phyloP scores from a whole-genome alignment of 2,888 invertebrate species.

The Heterodera filipjevi region DNA sequence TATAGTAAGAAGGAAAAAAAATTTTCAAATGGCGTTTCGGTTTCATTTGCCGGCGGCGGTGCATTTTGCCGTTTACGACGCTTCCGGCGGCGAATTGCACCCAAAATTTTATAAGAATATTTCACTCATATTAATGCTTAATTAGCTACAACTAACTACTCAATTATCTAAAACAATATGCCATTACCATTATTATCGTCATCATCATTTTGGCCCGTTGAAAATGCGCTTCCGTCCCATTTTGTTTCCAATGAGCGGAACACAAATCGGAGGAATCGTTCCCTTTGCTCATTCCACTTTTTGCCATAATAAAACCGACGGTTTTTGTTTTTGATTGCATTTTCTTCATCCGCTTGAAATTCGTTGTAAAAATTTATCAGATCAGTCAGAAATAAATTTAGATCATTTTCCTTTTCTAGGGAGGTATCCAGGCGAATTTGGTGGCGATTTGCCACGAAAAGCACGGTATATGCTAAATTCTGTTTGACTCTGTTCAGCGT shows the following conservation, averaged over 20 bases:
- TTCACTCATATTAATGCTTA: too few relatives aligned
- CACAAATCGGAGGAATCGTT: not conserved
- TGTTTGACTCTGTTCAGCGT: not conserved
- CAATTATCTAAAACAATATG: not conserved
- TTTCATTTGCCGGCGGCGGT: too few relatives aligned
- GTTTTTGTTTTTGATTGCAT: not conserved
- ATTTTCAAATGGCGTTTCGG: too few relatives aligned
- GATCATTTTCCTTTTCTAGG: not conserved
- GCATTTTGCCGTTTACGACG: not conserved
- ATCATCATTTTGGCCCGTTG: not conserved
- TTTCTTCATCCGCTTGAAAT: not conserved
- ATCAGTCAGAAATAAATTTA: not conserved
- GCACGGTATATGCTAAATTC: not conserved
- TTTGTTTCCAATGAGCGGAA: not conserved
- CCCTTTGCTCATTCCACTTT: not conserved
- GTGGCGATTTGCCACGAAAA: not conserved
- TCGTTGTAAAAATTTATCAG: not conserved
- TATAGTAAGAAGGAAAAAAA: not conserved
- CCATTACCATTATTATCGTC: not conserved
- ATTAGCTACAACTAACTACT: too few relatives aligned
- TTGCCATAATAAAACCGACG: not conserved
- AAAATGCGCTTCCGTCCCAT: slow-evolving; percentile 4
- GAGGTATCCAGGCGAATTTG: not conserved
- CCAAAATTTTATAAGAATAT: too few relatives aligned
- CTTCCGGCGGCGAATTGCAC: not conserved